Percentiles rank a stretch among this genome's conserved stretches.
Evolutionary conservation across 2,888 invertebrate species (phyloP).

Genomic region (Terebella lapidaria): DNA sequence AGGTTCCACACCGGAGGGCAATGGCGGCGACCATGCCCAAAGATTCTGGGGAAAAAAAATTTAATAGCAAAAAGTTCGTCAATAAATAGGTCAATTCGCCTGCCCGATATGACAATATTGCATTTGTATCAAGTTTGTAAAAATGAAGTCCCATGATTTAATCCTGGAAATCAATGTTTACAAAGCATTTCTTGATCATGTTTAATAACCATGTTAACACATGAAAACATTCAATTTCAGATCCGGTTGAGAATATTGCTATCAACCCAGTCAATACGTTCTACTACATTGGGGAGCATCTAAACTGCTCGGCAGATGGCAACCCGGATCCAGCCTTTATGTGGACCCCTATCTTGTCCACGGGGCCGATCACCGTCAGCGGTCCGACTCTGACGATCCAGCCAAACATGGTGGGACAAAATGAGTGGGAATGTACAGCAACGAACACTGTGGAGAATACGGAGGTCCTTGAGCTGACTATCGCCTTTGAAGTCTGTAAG

Average conservation of each 20-base stretch:
- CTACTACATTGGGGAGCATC: background rate
- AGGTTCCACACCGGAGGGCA: too few relatives aligned
- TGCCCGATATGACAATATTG: too few relatives aligned
- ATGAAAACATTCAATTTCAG: background rate
- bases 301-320: slow-evolving; percentile 9
- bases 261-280: background rate
- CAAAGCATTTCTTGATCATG: background rate
- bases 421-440: slow-evolving; percentile 6
- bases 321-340: slow-evolving; percentile 1
- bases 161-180: background rate
- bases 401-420: background rate
- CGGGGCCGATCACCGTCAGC: background rate
- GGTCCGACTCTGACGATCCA: background rate
- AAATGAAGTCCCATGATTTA: background rate
- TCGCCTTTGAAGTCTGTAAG: slow-evolving; percentile 4
- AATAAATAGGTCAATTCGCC: background rate
- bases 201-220: background rate
- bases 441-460: background rate
- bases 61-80: too few relatives aligned
- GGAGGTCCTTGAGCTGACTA: background rate
- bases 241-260: background rate
- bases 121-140: too few relatives aligned
- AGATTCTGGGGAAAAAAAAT: too few relatives aligned
- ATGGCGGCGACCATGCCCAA: too few relatives aligned
- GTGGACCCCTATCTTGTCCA: background rate